Base-by-base conservation (phyloP, 2,113 vertebrate species). In the Delphinus delphis region DNA sequence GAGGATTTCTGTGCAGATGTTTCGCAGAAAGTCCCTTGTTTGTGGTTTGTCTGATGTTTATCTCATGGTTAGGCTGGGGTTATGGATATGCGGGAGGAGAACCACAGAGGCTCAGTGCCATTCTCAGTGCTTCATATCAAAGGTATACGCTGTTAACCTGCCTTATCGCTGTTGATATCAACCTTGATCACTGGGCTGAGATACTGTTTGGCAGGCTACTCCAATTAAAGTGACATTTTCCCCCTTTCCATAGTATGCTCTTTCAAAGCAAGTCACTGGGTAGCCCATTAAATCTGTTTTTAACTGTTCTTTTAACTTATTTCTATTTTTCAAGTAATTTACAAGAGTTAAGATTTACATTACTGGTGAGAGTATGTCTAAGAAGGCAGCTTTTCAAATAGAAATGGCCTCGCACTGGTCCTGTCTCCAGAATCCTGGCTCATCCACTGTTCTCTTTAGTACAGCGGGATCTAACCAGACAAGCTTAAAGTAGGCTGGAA, bases 141-240 rank as follows among this genome's bases (percentile, higher is more conserved):
- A 36, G 20, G 15, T 1, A 4, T 10, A 7, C 5, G 13, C 17
- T 50, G 1, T 14, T 1, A 5, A 23, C 31, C 38, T 44, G 25
- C 65, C n/a, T 6, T 55, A 18, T 53, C 4, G 1, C 36, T 4
- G 7, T n/a, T 4, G 6, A 21, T 15, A 11, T 41, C 38, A 23
- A 41, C 28, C 17, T 67, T 2, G 81, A 28, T 44, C 17, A 11
- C 36, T n/a, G 36, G 14, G 3, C 25, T 4, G 36, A 80, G 9
- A 26, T 4, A n/a, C 36, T 5, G 31, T 31, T 26, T 63, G 53
- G 14, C 71, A 53, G 84, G 4, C 14, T 14, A 50, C 13, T 8
- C 65, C 26, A 11, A 28, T 2, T 55, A 58, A 65, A 31, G 0
- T 3, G 17, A 85, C 5, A 50, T 77, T 77, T 74, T 41, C 1